Evolutionary conservation across 2,888 invertebrate species (phyloP).

Genomic region (Axea sp.): DNA sequence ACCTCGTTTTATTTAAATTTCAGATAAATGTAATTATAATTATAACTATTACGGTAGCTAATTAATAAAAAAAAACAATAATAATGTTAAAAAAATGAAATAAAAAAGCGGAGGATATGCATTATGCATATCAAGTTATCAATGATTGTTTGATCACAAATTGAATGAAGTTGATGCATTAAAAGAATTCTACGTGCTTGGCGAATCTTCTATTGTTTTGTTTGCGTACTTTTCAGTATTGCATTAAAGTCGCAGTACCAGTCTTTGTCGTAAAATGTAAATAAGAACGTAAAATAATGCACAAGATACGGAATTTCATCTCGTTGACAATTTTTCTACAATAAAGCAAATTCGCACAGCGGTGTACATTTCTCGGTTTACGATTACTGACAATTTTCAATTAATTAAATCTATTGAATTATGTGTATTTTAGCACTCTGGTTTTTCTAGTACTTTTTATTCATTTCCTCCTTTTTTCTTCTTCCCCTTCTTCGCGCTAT

Average conservation of each 20-base stretch:
- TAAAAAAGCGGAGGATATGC: too few species aligned
- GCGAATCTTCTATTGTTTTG: conserved; percentile 16
- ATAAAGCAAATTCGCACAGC: conserved; percentile 27
- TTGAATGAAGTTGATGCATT: too few species aligned
- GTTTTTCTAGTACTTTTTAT: too few species aligned
- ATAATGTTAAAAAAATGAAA: too few species aligned
- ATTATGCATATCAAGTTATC: too few species aligned
- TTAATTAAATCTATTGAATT: conserved; percentile 58
- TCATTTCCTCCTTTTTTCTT: too few species aligned
- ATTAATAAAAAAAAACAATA: too few species aligned
- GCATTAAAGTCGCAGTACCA: conserved; percentile 22
- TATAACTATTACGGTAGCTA: too few species aligned
- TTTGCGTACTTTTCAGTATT: conserved; percentile 9
- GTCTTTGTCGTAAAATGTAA: conserved; percentile 34
- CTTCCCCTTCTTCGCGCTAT: conserved; percentile 23
- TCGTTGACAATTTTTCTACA: conserved; percentile 19
- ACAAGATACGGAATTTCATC: conserved; percentile 20
- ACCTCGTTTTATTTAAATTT: too few species aligned
- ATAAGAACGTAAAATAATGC: conserved; percentile 20
- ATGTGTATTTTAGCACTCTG: conserved; percentile 24
- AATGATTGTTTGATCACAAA: too few species aligned
- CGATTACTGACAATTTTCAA: conserved; percentile 54
- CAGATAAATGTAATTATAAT: too few species aligned
- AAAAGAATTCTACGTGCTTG: too few species aligned
- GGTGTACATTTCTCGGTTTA: conserved; percentile 24